These are phyloP conservation scores for Ciconia maguari DNA, from an alignment of 2,113 vertebrate species.

Conservation along the genomic window DNA sequence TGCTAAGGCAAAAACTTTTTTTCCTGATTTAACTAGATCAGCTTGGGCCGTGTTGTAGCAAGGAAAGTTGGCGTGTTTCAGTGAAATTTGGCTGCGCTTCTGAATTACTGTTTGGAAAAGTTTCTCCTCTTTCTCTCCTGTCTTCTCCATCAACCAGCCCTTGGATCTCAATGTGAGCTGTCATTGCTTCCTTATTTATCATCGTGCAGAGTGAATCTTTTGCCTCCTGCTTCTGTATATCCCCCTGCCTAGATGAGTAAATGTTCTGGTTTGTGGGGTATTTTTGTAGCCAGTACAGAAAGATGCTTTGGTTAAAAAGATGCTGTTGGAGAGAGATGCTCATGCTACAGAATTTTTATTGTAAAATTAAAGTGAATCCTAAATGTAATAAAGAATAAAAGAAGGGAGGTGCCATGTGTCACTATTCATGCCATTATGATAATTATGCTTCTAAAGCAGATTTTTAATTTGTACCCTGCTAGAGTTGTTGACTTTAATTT, in stretches of 20 bases:
- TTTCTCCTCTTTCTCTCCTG: background rate
- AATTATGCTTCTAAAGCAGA: background rate
- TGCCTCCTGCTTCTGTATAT: background rate
- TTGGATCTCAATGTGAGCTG: background rate
- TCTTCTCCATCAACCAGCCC: background rate
- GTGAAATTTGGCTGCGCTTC: rapidly evolving
- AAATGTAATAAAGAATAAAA: background rate
- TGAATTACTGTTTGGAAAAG: background rate
- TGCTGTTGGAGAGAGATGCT: background rate
- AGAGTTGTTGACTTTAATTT: background rate
- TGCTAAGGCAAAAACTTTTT: background rate
- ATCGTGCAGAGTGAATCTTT: background rate
- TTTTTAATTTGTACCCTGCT: background rate
- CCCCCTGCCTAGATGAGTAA: background rate
- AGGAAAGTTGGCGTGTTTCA: background rate
- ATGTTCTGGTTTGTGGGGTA: background rate
- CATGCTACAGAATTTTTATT: background rate
- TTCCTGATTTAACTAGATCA: background rate
- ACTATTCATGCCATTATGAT: background rate
- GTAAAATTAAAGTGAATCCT: background rate
- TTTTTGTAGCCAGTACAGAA: background rate
- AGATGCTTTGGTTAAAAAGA: background rate
- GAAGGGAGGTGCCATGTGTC: background rate
- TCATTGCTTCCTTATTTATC: background rate
- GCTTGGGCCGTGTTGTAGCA: background rate